Percentiles rank a stretch among this genome's conserved stretches.
These are phyloP conservation scores for Noctuana brunneofusca DNA, from an alignment of 2,888 invertebrate species.

Conservation along the genomic window DNA sequence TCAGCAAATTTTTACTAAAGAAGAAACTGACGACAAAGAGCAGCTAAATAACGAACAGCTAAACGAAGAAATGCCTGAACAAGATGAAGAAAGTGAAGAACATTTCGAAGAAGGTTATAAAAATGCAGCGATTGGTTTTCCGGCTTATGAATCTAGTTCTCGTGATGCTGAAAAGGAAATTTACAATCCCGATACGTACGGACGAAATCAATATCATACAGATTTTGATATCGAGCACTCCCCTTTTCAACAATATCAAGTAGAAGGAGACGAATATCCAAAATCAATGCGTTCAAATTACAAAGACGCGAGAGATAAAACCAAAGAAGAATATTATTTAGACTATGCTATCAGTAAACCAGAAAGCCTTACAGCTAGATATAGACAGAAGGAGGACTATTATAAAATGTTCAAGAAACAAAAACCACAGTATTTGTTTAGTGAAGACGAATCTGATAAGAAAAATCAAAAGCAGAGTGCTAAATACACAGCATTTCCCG, in stretches of 20 bases:
- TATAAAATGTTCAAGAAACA: slow-evolving; percentile 66
- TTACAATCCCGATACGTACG: slow-evolving; percentile 65
- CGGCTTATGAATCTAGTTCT: slow-evolving; percentile 57
- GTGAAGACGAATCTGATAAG: slow-evolving; percentile 47
- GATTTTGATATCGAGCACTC: slow-evolving; percentile 58
- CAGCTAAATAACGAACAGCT: slow-evolving; percentile 59
- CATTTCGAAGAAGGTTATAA: slow-evolving; percentile 75
- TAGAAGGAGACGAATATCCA: slow-evolving; percentile 63
- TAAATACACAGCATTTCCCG: slow-evolving; percentile 56
- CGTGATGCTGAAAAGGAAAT: slow-evolving; percentile 63
- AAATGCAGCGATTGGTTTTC: slow-evolving; percentile 72
- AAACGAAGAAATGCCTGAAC: slow-evolving; percentile 56
- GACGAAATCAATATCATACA: slow-evolving; percentile 50
- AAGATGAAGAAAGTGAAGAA: slow-evolving; percentile 72
- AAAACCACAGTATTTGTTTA: slow-evolving; percentile 53
- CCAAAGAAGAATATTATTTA: slow-evolving; percentile 65
- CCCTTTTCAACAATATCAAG: slow-evolving; percentile 67
- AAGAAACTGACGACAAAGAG: slow-evolving; percentile 61
- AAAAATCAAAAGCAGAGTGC: slow-evolving; percentile 54
- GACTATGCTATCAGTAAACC: slow-evolving; percentile 69
- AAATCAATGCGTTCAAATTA: slow-evolving; percentile 61
- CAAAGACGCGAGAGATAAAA: slow-evolving; percentile 66
- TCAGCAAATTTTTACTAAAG: slow-evolving; percentile 63
- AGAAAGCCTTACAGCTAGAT: slow-evolving; percentile 58
- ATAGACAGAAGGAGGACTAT: slow-evolving; percentile 65